A percentile compares a stretch with the other conserved stretches of the same genome.
These are phyloP conservation scores for Druon quercuslanigerum DNA, from an alignment of 1,140 invertebrate genomes.

Conservation along the genomic window DNA sequence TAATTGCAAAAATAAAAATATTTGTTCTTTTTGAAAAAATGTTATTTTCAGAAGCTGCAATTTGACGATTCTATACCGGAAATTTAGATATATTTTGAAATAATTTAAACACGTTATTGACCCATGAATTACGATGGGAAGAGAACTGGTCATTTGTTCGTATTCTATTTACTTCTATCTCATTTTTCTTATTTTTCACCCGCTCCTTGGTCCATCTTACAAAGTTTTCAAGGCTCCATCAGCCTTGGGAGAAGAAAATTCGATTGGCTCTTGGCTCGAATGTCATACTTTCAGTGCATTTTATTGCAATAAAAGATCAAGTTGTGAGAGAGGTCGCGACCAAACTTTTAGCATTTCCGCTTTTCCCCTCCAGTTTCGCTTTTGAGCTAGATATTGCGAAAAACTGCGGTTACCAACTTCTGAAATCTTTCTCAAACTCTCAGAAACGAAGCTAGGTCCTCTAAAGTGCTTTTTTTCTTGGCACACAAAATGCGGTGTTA, in stretches of 20 bases:
- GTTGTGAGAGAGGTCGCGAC: neutral
- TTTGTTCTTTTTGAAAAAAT: no score
- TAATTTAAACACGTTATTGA: no score
- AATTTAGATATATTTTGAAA: no score
- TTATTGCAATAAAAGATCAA: slow-evolving; percentile 12
- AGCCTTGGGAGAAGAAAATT: slow-evolving; percentile 8
- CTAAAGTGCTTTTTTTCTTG: slow-evolving; percentile 42
- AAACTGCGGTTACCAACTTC: slow-evolving; percentile 55
- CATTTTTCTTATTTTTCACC: neutral
- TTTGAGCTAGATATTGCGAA: slow-evolving; percentile 47
- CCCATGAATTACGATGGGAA: no score
- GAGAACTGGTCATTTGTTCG: no score
- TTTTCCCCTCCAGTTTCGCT: slow-evolving; percentile 30
- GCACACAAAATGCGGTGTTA: slow-evolving; percentile 8
- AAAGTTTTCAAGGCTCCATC: neutral
- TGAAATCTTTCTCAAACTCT: slow-evolving; percentile 52
- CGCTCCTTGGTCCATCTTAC: neutral
- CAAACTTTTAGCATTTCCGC: slow-evolving; percentile 29
- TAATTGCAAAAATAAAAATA: no score
- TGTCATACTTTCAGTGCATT: neutral
- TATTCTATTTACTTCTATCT: neutral
- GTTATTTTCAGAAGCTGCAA: no score
- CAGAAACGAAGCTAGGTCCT: slow-evolving; percentile 23
- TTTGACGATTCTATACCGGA: no score
- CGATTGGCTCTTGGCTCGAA: slow-evolving; percentile 23